Conservation (phyloP, 92 coral and sea anemone species). For the Heteractis magnifica region DNA sequence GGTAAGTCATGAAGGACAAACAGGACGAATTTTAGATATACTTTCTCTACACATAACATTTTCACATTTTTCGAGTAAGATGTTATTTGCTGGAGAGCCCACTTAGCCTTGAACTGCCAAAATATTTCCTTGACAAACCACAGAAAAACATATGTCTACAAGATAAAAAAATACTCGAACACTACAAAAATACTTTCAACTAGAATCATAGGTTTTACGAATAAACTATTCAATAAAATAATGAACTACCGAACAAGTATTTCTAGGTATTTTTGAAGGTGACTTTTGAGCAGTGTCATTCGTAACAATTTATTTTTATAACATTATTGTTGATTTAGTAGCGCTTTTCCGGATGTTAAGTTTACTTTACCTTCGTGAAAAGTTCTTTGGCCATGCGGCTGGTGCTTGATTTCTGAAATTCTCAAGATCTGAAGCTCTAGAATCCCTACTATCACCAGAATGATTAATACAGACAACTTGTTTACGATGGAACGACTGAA, state of each 20-base stretch:
- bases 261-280: neutral
- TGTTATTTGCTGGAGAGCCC: neutral
- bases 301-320: neutral
- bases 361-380: constrained; percentile 14
- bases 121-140: neutral
- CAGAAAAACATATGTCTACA: neutral
- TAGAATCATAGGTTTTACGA: neutral
- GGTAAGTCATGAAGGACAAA: neutral
- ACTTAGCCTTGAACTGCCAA: constrained; percentile 11
- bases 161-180: constrained; percentile 2
- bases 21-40: neutral
- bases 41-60: neutral
- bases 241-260: neutral
- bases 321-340: neutral
- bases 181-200: neutral
- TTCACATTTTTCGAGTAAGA: neutral
- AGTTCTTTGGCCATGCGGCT: neutral
- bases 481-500: constrained; percentile 63
- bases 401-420: constrained; percentile 10
- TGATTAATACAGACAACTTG: constrained; percentile 58
- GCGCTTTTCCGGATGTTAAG: neutral
- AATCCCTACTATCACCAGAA: constrained; percentile 45
- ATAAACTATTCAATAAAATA: neutral
- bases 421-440: constrained; percentile 75
- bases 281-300: neutral